Evolutionary conservation across 2,888 invertebrate species (phyloP), one percentile per base, ranked within the genome.

Genomic region (Sturmia bella): DNA sequence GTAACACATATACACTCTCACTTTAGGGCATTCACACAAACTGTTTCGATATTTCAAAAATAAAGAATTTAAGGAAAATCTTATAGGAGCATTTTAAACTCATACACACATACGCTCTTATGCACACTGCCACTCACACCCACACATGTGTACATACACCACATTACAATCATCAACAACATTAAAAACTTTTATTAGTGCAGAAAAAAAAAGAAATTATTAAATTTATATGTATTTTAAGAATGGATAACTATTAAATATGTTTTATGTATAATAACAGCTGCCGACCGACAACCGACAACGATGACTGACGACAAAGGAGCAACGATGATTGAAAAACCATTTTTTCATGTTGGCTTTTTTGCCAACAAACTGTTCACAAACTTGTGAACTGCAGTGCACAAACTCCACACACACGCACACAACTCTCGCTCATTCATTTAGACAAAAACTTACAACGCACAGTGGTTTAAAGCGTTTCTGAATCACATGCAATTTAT

Each of bases 281-380:
- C 79, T 76, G 69, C 79, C 79, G 81, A 76, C 69, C 69, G 69
- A 70, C 73, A 72, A 76, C 72, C 75, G 68, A 70, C 76, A 79
- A 75, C 82, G 82, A 76, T 79, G 74, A 80, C 78, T 81, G 70
- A 78, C 78, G 79, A 76, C 84, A 64, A 84, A 81, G 82, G 82
- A 82, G 82, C 78, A 66, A 78, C 82, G 74, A 70, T 78, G 78
- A 78, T 82, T 82, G 74, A 82, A 74, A 72, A 72, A 66, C 66
- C 78, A 24, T 79, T 79, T 66, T 66, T 73, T 72, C 56, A 17
- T 39, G 21, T 56, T 57, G 24, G 57, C 57, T 27, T 50, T 69
- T 73, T 68, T 70, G 61, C 72, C 61, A 76, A 76, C 61, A 54
- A 13, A 69, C 66, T 37, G 41, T 78, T 78, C 48, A 57, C 37